Percentiles rank a stretch among this genome's conserved stretches.
phyloP scores from a whole-genome alignment of 2,113 vertebrate species.

The Pomatostomus ruficeps region DNA sequence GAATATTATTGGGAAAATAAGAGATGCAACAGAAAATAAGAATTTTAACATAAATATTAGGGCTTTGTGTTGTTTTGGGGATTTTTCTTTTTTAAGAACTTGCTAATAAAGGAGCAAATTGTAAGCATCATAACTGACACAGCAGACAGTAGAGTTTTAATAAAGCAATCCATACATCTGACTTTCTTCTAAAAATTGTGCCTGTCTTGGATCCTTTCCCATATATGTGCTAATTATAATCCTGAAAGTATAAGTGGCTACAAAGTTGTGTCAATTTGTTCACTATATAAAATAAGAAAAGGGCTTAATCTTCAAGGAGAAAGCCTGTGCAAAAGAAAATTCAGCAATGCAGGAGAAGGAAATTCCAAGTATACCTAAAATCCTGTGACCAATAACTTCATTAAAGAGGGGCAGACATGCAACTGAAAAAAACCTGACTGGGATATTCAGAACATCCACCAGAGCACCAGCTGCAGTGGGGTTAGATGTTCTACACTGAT shows the following conservation, averaged over 20 bases:
- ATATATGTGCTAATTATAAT: not conserved
- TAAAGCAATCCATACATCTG: not conserved
- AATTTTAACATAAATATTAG: constrained; percentile 68
- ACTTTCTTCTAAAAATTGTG: not conserved
- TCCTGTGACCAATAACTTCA: not conserved
- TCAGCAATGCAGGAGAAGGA: not conserved
- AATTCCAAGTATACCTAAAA: not conserved
- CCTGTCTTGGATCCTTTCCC: not conserved
- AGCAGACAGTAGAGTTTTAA: not conserved
- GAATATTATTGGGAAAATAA: constrained; percentile 70
- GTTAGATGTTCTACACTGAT: not conserved
- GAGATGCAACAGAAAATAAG: constrained; percentile 69
- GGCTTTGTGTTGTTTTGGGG: not conserved
- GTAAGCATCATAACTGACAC: not conserved
- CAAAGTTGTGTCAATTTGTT: not conserved
- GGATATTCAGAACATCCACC: not conserved
- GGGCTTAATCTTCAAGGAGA: not conserved
- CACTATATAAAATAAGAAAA: constrained; percentile 2
- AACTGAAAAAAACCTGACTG: not conserved
- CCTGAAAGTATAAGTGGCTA: not conserved
- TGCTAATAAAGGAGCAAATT: not conserved
- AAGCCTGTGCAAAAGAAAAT: not conserved
- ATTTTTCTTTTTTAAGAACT: constrained; percentile 29
- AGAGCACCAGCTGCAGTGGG: not conserved
- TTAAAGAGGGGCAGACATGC: not conserved